Evolutionary conservation across 2,888 invertebrate genomes (phyloP), one percentile per base, ranked within the genome.

Genomic region (Drosophila incognita): DNA sequence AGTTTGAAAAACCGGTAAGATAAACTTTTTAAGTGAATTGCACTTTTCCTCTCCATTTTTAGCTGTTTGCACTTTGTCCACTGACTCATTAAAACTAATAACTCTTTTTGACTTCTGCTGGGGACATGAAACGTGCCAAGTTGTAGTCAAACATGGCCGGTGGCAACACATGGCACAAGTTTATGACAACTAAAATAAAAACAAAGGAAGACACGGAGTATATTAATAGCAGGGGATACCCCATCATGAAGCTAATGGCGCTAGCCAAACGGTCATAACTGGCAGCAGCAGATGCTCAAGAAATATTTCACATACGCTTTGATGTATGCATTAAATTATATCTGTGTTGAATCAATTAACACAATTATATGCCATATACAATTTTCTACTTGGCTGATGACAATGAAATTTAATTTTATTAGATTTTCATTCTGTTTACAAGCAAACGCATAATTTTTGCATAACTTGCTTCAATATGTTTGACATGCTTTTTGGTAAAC

Each of bases 41-140:
- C 48, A 31, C 21, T 53, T 21, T 54, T 64, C 8, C 4, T 13
- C n/a, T 6, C 29, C 7, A 63, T 49, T 54, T 59, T 33, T 33
- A 33, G 38, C 67, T 53, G 24, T 64, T 49, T 15, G 49, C 49
- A 64, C 31, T 73, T 40, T 67, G 31, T 21, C 46, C 54, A 60
- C 38, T 62, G 35, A 24, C 67, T 62, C 73, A 69, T 79, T 76
- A 70, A 79, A 82, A 71, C 70, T 79, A 79, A 81, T 73, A 81
- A 79, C 79, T 76, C 66, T 73, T 79, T 82, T 82, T 69, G 73
- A 62, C 76, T 71, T 69, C 62, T 29, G 48, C n/a, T 51, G 60
- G 24, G 49, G 11, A 49, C 51, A 52, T 42, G 40, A 29, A 69
- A 67, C 58, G 60, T 74, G 77, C 46, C 57, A 49, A 74, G 59